These are phyloP conservation scores for Trissonchulus latispiculum DNA, from an alignment of 2,888 invertebrate genomes.

Conservation along the genomic window DNA sequence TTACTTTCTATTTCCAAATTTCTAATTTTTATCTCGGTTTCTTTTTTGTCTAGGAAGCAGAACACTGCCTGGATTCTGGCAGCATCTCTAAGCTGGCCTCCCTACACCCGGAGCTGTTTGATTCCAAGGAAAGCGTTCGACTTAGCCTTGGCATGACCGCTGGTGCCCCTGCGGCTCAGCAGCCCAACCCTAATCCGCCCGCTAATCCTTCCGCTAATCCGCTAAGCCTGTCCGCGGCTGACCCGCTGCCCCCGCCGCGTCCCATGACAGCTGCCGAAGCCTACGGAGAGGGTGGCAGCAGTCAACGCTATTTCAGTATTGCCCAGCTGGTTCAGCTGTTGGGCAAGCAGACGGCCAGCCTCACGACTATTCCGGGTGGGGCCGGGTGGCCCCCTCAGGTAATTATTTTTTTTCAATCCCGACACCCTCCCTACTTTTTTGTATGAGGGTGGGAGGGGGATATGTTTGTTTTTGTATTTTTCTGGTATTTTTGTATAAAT, in stretches of 20 bases:
- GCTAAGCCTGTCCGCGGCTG: no score
- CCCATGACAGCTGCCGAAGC: no score
- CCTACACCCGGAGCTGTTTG: background rate
- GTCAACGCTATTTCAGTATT: conserved; percentile 16
- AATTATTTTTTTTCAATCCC: no score
- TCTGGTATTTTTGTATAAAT: no score
- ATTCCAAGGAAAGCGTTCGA: background rate
- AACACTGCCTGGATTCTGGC: background rate
- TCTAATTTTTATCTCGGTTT: no score
- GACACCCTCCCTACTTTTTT: no score
- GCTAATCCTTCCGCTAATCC: no score
- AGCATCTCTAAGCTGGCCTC: background rate
- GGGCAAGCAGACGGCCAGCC: background rate
- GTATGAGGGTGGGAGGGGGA: no score
- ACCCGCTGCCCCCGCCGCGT: no score
- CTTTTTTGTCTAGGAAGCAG: background rate
- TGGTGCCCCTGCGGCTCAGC: background rate
- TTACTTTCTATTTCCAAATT: no score
- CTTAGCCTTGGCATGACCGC: background rate
- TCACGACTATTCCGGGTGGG: background rate
- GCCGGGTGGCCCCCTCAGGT: background rate
- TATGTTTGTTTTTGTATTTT: no score
- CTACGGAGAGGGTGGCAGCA: background rate
- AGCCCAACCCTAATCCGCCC: background rate
- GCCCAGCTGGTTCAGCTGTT: background rate